Percentiles rank a stretch among this genome's conserved stretches.
Conservation (phyloP, 2,888 invertebrate species). For the Mythimna loreyi region DNA sequence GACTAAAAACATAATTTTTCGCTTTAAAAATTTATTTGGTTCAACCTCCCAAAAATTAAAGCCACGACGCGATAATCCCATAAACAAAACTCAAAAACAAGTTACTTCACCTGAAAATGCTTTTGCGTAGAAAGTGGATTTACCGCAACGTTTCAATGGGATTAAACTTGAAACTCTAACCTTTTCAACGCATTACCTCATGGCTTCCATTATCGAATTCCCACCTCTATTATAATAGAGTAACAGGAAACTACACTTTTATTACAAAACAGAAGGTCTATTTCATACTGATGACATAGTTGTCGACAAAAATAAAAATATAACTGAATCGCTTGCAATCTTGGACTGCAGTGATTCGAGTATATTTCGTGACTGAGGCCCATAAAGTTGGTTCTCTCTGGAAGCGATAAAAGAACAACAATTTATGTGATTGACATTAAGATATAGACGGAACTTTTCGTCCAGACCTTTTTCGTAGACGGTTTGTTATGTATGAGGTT, state of each 20-base stretch:
- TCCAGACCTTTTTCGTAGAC: slow-evolving; percentile 16
- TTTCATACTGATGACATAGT: not conserved
- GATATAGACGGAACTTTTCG: slow-evolving; percentile 23
- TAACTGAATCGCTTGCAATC: slow-evolving; percentile 21
- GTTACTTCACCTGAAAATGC: slow-evolving; percentile 13
- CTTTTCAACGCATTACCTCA: slow-evolving; percentile 17
- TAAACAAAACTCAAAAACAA: slow-evolving; percentile 8
- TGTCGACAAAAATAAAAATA: slow-evolving; percentile 9
- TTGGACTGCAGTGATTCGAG: slow-evolving; percentile 27
- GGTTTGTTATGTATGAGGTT: slow-evolving; percentile 6
- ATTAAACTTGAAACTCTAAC: slow-evolving; percentile 29
- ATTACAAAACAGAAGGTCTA: slow-evolving; percentile 27
- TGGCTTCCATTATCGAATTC: slow-evolving; percentile 30
- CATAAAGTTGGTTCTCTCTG: slow-evolving; percentile 33
- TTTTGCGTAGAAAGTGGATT: slow-evolving; percentile 36
- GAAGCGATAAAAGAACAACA: slow-evolving; percentile 37
- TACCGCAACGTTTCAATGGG: slow-evolving; percentile 32
- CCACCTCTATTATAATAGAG: slow-evolving; percentile 23
- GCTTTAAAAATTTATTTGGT: not conserved
- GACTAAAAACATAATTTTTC: not conserved
- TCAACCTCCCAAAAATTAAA: not conserved
- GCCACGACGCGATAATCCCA: not conserved
- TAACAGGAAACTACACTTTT: not conserved
- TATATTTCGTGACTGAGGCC: slow-evolving; percentile 37
- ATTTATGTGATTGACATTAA: slow-evolving; percentile 47